Base-by-base conservation (phyloP, 1,140 invertebrate species). In the Drosophila repletoides region DNA sequence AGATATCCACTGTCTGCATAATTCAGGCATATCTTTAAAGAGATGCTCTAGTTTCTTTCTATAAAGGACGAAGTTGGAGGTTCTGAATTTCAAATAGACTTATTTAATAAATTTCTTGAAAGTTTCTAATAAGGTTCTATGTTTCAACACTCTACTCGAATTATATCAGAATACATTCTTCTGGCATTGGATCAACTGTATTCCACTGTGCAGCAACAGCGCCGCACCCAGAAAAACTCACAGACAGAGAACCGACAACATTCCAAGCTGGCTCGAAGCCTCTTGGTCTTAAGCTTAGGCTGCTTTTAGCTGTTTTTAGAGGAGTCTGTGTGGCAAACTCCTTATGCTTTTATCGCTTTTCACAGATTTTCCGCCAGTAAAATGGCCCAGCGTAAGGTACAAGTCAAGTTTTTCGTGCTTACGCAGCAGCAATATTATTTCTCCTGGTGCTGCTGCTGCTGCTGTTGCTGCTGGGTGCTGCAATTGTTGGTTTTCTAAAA, bases 281-380 rank as follows among this genome's bases (percentile, higher is more conserved):
- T 60, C 56, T 66, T 28, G 31, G 56, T 38, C 49, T 21, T 9
- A 2, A n/a, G 43, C 33, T 19, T 33, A 36, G 12, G 15, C 9
- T 14, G 3, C 22, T 4, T 38, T 15, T 33, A 4, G 15, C 6
- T 60, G 7, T 55, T 40, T 12, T 28, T 51, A 1, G 46, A 21
- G 15, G 21, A 15, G 26, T n/a, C 15, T 10, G 21, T 41, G 15
- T 45, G 38, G 51, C 12, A 24, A 17, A 26, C 59, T 70, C 33
- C 53, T 52, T 59, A 70, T 65, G 70, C 61, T 75, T 74, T 86
- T 72, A 86, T 86, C 74, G 79, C 80, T 84, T 86, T 86, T 86
- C 79, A 75, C 52, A 86, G 79, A 86, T 84, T 84, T 83, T 84
- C 77, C 79, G 71, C 58, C 52, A 53, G 31, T 58, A 34, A 66